Base-by-base conservation (phyloP, 2,888 invertebrate genomes). In the Epinotia bilunana region DNA sequence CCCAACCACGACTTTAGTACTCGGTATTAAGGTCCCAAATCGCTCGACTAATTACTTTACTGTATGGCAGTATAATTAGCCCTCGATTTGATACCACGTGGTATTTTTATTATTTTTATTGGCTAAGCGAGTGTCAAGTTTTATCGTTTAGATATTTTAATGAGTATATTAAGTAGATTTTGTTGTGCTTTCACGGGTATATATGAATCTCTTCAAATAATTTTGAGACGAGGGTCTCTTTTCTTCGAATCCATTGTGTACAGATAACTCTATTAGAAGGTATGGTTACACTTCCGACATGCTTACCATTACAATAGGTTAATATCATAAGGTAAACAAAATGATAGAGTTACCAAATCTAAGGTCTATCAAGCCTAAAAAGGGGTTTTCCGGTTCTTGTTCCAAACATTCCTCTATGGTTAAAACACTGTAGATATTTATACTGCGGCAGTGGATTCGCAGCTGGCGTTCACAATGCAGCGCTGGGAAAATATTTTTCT, bases 31-130 rank as follows among this genome's bases (percentile, higher is more conserved):
- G 18, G 33, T 16, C 12, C 2, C 18, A 3, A 67, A 33, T 67
- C 55, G 33, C 53, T 53, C n/a, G 53, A 11, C 7, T 6, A 28
- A 16, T 11, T 11, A 28, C 58, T 23, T 46, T n/a, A n/a, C n/a
- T 28, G 53, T 55, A 67, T 67, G 16, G 33, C 16, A 28, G 53
- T 28, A 55, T 55, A 67, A 67, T 65, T 55, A 65, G n/a, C 53
- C n/a, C 53, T 53, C 18, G 53, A 11, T 49, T n/a, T 9, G 53
- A 49, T 13, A 16, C 65, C 65, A 65, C 33, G 65, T 65, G 53
- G 53, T 65, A n/a, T 55, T n/a, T 65, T 33, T 53, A 33, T 65
- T 65, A 65, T 65, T 65, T 65, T 33, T 53, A 65, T 53, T 18
- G 1, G 49, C 12, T 53, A n/a, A 55, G 65, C 53, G 33, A 65